A percentile compares a stretch with the other conserved stretches of the same genome.
Evolutionary conservation across 2,113 vertebrate species (phyloP).

Genomic region (Columba livia): DNA sequence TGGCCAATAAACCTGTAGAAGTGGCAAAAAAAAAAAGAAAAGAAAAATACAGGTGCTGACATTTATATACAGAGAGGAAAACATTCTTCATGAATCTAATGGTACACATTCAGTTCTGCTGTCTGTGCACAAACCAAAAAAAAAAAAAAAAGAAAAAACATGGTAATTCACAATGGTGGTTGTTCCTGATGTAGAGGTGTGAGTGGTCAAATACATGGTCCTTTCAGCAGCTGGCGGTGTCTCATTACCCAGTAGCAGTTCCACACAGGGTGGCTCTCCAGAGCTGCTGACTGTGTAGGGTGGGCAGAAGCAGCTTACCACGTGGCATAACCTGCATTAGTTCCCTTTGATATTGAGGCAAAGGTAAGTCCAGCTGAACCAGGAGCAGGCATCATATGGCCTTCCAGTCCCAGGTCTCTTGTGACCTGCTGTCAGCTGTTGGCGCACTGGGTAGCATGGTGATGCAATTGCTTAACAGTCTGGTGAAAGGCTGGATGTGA

Average conservation of each 20-base stretch:
- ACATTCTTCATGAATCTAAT: neutral
- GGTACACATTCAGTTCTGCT: neutral
- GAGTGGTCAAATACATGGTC: fast-evolving
- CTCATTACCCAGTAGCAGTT: neutral
- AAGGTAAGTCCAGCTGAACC: neutral
- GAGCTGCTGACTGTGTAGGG: neutral
- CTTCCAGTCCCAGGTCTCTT: neutral
- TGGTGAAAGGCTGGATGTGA: neutral
- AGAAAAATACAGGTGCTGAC: neutral
- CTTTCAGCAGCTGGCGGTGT: neutral
- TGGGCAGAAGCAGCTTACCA: neutral
- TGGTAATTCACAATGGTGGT: neutral
- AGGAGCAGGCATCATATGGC: neutral
- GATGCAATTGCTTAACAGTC: neutral
- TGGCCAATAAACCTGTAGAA: neutral
- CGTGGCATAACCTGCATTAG: neutral
- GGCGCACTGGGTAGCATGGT: neutral
- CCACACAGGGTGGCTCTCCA: neutral
- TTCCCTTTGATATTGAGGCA: neutral
- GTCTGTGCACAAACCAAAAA: neutral
- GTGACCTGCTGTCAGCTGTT: neutral
- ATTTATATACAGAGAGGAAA: neutral
- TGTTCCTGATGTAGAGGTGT: neutral
- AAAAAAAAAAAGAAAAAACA: neutral
- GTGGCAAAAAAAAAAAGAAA: neutral